Evolutionary conservation across 2,113 vertebrate species (phyloP).

Genomic region (Cepphus grylle): DNA sequence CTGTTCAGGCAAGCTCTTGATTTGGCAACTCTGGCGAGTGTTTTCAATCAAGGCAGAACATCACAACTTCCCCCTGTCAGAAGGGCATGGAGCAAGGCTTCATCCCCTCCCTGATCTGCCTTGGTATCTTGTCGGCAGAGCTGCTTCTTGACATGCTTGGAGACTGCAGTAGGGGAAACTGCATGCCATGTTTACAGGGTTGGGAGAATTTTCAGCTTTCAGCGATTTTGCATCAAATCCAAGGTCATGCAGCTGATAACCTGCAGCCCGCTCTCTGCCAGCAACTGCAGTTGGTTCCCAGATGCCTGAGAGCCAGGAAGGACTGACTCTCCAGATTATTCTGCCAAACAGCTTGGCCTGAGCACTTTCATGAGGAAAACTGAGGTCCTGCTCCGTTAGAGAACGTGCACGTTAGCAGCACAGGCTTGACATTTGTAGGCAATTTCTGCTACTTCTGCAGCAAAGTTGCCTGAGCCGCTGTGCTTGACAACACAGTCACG

Average conservation of each 20-base stretch:
- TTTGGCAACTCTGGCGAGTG: neutral
- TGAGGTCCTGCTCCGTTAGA: neutral
- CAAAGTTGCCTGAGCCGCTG: fast-evolving
- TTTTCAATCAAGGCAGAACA: neutral
- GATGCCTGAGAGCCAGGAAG: neutral
- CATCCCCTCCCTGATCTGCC: neutral
- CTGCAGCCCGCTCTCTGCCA: neutral
- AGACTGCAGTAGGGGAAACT: fast-evolving
- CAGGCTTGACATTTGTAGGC: neutral
- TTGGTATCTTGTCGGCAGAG: neutral
- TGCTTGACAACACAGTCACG: neutral
- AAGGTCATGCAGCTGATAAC: fast-evolving
- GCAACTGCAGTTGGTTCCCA: neutral
- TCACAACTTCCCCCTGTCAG: neutral
- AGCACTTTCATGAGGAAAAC: neutral
- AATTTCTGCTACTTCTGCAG: neutral
- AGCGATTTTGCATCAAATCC: fast-evolving
- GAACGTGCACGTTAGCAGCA: fast-evolving
- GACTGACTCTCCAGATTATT: neutral
- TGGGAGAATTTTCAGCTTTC: neutral
- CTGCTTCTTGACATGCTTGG: neutral
- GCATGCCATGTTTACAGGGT: fast-evolving
- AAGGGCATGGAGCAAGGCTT: fast-evolving
- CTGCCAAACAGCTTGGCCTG: neutral
- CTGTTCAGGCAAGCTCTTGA: neutral